Evolutionary conservation across 1,140 invertebrate species (phyloP).

Genomic region (Bombus consobrinus): DNA sequence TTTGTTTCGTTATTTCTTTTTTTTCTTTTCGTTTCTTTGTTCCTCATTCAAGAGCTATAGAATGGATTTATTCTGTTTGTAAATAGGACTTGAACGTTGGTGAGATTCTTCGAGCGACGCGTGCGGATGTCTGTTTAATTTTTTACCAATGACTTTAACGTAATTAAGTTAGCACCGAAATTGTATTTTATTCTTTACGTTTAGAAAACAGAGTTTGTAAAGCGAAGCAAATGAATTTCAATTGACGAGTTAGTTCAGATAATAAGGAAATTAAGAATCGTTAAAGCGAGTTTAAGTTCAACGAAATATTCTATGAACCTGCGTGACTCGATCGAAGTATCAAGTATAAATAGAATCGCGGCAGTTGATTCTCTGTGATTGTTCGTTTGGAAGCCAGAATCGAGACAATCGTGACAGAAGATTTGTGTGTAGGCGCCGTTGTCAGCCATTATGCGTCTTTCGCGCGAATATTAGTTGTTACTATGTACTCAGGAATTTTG

Average conservation of each 20-base stretch:
- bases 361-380: neutral
- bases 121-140: too few relatives aligned
- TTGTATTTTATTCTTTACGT: neutral
- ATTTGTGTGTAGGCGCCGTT: slow-evolving; percentile 8
- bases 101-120: too few relatives aligned
- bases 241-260: too few relatives aligned
- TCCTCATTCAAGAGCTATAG: too few relatives aligned
- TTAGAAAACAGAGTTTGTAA: too few relatives aligned
- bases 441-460: slow-evolving; percentile 2
- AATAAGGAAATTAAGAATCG: neutral
- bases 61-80: too few relatives aligned
- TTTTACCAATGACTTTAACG: too few relatives aligned
- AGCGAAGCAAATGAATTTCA: too few relatives aligned
- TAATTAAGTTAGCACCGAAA: neutral
- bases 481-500: neutral
- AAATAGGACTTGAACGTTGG: too few relatives aligned
- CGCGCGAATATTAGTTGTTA: neutral
- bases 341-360: slow-evolving; percentile 1
- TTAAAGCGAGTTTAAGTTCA: neutral
- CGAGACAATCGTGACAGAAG: neutral
- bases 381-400: neutral
- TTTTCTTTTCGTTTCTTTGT: too few relatives aligned
- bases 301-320: neutral
- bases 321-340: neutral
- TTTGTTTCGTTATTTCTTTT: too few relatives aligned